Conservation (phyloP, 2,113 vertebrate species). For the Dissostichus mawsoni region DNA sequence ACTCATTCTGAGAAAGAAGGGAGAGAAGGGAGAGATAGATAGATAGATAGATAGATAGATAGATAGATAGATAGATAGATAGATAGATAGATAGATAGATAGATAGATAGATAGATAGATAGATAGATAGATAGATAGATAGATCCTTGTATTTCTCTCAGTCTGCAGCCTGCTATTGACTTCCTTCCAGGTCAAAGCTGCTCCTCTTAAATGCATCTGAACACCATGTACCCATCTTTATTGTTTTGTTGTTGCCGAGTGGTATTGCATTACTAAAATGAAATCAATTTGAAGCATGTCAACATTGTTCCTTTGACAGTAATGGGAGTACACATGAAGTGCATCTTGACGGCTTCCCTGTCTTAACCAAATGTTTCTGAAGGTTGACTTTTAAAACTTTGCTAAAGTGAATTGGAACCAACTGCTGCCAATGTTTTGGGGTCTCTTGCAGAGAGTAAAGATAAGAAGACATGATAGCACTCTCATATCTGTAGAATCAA, state of each 20-base stretch:
- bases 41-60: background rate
- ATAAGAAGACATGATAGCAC: background rate
- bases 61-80: conserved; percentile 9
- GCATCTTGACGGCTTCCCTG: background rate
- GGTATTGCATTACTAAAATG: background rate
- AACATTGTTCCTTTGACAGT: background rate
- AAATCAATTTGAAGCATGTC: background rate
- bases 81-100: background rate
- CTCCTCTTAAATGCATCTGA: background rate
- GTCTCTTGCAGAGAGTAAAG: background rate
- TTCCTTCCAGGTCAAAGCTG: background rate
- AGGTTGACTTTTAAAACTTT: background rate
- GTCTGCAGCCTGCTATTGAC: background rate
- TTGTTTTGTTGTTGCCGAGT: background rate
- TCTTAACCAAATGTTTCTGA: background rate
- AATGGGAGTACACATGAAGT: background rate
- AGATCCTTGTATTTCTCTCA: background rate
- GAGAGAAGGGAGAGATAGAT: background rate
- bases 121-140: background rate
- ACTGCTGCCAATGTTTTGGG: background rate
- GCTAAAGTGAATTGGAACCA: background rate
- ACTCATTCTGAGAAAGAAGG: conserved; percentile 21
- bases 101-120: background rate
- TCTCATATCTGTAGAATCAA: background rate
- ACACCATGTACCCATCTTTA: background rate